Evolutionary conservation across 1,140 invertebrate genomes (phyloP).

Genomic region (Ylistrum balloti): DNA sequence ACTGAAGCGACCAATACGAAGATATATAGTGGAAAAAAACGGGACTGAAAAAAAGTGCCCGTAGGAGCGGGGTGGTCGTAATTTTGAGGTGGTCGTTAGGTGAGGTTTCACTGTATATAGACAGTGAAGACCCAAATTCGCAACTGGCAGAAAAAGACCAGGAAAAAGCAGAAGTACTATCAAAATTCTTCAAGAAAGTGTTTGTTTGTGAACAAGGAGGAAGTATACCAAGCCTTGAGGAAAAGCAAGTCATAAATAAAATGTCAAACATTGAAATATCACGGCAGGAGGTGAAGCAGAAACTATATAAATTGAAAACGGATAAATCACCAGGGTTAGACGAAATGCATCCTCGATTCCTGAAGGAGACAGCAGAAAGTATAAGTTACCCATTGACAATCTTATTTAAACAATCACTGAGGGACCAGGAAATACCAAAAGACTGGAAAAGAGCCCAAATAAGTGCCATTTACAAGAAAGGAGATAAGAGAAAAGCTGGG

Average conservation of each 20-base stretch:
- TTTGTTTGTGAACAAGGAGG: background rate
- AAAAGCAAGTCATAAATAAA: background rate
- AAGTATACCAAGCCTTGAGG: too few species aligned
- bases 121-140: background rate
- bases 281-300: too few species aligned
- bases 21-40: too few species aligned
- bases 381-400: background rate
- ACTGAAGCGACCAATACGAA: too few species aligned
- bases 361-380: conserved; percentile 1
- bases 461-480: conserved; percentile 51
- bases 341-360: conserved; percentile 19
- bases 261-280: too few species aligned
- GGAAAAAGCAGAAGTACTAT: background rate
- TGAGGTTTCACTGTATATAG: too few species aligned
- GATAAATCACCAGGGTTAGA: too few species aligned
- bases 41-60: too few species aligned
- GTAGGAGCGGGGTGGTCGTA: too few species aligned
- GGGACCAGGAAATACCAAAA: background rate
- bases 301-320: background rate
- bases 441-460: too few species aligned
- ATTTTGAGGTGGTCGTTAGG: too few species aligned
- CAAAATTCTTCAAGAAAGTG: background rate
- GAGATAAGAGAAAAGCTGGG: conserved; percentile 18
- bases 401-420: conserved; percentile 31
- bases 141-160: background rate